These are phyloP conservation scores for Netelia inedita DNA, from an alignment of 2,888 invertebrate species.

Conservation along the genomic window DNA sequence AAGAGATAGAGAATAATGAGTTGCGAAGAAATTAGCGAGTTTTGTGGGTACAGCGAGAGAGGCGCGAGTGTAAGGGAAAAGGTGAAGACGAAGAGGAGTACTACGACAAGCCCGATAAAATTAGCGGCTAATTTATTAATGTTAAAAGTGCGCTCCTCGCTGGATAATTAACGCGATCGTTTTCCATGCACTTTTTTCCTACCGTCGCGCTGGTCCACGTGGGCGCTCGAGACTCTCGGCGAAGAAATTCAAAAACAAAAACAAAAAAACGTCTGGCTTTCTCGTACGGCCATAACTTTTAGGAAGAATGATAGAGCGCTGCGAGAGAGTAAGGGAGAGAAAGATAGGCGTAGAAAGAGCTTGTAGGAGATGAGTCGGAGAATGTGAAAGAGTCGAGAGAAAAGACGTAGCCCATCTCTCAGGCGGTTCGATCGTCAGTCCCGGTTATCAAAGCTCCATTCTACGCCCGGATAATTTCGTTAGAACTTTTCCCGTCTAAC, in stretches of 20 bases:
- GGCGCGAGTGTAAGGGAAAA: background rate
- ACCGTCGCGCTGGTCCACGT: constrained; percentile 21
- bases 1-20: constrained; percentile 33
- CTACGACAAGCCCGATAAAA: constrained; percentile 61
- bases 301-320: constrained; percentile 36
- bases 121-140: constrained; percentile 71
- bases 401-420: constrained; percentile 17
- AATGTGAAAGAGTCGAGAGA: constrained; percentile 22
- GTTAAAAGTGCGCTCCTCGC: constrained; percentile 68
- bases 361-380: constrained; percentile 23
- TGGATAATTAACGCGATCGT: constrained; percentile 58
- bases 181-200: constrained; percentile 39
- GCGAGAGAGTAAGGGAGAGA: background rate
- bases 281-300: constrained; percentile 39
- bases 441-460: constrained; percentile 56
- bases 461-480: constrained; percentile 58
- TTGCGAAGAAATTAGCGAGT: constrained; percentile 49
- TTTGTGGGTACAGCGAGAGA: constrained; percentile 15
- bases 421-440: constrained; percentile 37
- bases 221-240: constrained; percentile 22
- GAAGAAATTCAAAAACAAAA: constrained; percentile 18
- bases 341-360: constrained; percentile 21
- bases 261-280: constrained; percentile 20
- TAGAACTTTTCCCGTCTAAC: constrained; percentile 57
- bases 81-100: constrained; percentile 16